Percentiles rank a stretch among this genome's conserved stretches.
phyloP scores from a whole-genome alignment of 37 sponge, comb jelly and placozoan species.

The Halichondria panicea region DNA sequence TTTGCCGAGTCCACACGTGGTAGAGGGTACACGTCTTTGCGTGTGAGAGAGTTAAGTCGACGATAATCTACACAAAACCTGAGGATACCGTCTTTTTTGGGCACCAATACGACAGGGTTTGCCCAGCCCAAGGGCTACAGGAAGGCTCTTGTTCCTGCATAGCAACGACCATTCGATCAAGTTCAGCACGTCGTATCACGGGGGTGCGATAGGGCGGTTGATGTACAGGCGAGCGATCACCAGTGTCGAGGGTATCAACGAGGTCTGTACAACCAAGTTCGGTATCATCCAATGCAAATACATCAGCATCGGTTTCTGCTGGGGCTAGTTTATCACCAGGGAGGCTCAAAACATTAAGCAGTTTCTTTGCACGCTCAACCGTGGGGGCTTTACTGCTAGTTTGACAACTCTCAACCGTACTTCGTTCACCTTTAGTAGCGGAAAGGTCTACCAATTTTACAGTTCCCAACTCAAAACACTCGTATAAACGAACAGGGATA shows the following conservation, averaged over 20 bases:
- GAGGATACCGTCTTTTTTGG: no score
- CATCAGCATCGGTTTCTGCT: conserved; percentile 36
- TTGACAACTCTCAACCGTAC: no score
- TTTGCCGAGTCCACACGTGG: no score
- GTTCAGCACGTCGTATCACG: not conserved
- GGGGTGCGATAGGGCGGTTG: conserved; percentile 44
- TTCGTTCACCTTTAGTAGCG: no score
- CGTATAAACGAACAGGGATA: not conserved
- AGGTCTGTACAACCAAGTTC: conserved; percentile 28
- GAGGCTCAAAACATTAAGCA: not conserved
- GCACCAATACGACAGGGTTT: no score
- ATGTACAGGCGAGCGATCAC: conserved; percentile 30
- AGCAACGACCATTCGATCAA: conserved; percentile 22
- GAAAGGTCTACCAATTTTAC: not conserved
- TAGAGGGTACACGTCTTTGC: no score
- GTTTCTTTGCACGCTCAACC: not conserved
- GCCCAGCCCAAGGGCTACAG: no score
- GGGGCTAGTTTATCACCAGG: conserved; percentile 3
- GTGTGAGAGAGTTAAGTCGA: no score
- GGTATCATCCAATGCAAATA: conserved; percentile 35
- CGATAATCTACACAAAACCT: no score
- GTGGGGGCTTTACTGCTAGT: not conserved
- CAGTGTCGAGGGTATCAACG: conserved; percentile 34
- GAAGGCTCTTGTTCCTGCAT: conserved; percentile 26
- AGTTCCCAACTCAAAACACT: not conserved